phyloP scores from a whole-genome alignment of 2,888 invertebrate species.

The Pyrochroa serraticornis region DNA sequence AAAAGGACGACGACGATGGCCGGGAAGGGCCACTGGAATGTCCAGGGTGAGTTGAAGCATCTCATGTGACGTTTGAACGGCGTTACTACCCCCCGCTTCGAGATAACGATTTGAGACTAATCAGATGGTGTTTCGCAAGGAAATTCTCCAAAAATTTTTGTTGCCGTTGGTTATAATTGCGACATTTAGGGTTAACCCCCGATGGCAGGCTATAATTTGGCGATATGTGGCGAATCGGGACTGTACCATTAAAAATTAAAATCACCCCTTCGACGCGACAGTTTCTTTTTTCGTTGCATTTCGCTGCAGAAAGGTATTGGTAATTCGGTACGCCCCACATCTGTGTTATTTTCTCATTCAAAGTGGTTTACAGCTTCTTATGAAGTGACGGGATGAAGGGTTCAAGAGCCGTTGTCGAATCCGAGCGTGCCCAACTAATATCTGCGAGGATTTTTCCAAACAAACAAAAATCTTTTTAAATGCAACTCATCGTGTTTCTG shows the following conservation, averaged over 20 bases:
- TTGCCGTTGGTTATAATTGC: too few relatives aligned
- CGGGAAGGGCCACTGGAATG: slow-evolving; percentile 42
- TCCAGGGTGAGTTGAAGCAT: slow-evolving; percentile 54
- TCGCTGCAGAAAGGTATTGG: not conserved
- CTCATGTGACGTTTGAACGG: slow-evolving; percentile 50
- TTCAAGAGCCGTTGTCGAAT: slow-evolving; percentile 15
- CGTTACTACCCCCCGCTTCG: slow-evolving; percentile 51
- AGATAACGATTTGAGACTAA: slow-evolving; percentile 54
- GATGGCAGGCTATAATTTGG: slow-evolving; percentile 1
- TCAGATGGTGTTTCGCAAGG: slow-evolving; percentile 42
- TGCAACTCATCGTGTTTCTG: not conserved
- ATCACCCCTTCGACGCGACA: slow-evolving; percentile 19
- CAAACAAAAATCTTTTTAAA: not conserved
- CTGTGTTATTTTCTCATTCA: slow-evolving; percentile 30
- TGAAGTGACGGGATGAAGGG: slow-evolving; percentile 20
- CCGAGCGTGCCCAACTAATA: not conserved
- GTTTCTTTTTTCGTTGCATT: slow-evolving; percentile 19
- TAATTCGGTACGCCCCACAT: slow-evolving; percentile 29
- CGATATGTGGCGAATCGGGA: not conserved
- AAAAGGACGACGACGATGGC: slow-evolving; percentile 37
- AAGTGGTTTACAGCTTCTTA: slow-evolving; percentile 17
- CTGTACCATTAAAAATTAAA: slow-evolving; percentile 6
- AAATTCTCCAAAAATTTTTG: not conserved
- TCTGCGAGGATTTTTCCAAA: too few relatives aligned
- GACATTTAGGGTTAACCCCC: not conserved